phyloP scores from a whole-genome alignment of 2,888 invertebrate species.

The Lithophane socia region DNA sequence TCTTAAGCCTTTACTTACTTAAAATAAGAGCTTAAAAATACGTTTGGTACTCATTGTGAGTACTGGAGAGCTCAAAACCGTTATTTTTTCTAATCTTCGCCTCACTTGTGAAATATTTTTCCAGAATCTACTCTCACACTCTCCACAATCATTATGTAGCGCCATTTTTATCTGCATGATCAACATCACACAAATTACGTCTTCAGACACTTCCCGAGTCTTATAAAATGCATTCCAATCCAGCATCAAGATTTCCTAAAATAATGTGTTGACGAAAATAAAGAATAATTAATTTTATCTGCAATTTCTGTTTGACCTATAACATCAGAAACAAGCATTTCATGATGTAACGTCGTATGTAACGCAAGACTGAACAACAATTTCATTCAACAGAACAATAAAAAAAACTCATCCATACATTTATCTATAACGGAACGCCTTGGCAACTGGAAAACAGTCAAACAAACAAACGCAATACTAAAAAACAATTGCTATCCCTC shows the following conservation, averaged over 20 bases:
- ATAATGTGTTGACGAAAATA: constrained; percentile 17
- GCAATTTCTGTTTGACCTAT: constrained; percentile 52
- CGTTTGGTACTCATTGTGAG: neutral
- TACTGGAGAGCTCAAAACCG: neutral
- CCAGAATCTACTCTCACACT: neutral
- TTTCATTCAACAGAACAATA: neutral
- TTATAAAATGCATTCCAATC: constrained; percentile 11
- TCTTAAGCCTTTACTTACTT: neutral
- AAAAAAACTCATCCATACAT: constrained; percentile 15
- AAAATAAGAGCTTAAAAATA: neutral
- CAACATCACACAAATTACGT: neutral
- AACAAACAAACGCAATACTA: constrained; percentile 70
- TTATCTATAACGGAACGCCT: constrained; percentile 61
- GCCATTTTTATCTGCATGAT: neutral
- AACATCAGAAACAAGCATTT: constrained; percentile 23
- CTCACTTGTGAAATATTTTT: neutral
- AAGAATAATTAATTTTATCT: constrained; percentile 43
- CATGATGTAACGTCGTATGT: constrained; percentile 32
- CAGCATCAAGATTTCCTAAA: neutral
- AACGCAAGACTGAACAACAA: neutral
- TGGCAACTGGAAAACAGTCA: constrained; percentile 65
- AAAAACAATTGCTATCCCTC: constrained; percentile 62
- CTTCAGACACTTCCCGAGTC: neutral
- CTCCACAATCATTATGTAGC: neutral
- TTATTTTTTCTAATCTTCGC: neutral